These are phyloP conservation scores for Entomobrya proxima DNA, from an alignment of 2,888 invertebrate species.

Conservation along the genomic window DNA sequence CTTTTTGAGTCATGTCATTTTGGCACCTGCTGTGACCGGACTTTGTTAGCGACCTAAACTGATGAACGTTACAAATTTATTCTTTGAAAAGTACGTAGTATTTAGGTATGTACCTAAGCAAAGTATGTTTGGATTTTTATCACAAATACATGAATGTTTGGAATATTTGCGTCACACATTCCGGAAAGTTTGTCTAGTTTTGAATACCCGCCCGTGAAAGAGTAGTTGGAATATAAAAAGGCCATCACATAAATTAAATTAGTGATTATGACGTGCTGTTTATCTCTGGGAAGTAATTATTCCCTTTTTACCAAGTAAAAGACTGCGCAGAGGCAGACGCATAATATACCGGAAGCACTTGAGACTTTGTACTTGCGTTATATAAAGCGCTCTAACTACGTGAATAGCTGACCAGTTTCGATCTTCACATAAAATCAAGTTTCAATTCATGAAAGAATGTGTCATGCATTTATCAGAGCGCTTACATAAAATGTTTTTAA, in stretches of 20 bases:
- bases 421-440: constrained; percentile 31
- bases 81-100: too few species aligned
- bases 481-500: not conserved
- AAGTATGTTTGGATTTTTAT: too few species aligned
- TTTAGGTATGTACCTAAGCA: not conserved
- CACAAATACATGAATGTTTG: too few species aligned
- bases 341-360: not conserved
- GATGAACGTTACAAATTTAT: not conserved
- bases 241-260: not conserved
- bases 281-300: not conserved
- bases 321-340: not conserved
- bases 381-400: not conserved
- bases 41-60: not conserved
- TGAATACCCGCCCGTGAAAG: not conserved
- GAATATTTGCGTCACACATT: not conserved
- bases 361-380: constrained; percentile 5
- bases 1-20: constrained; percentile 9
- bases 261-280: not conserved
- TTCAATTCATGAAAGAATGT: not conserved
- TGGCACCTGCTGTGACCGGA: constrained; percentile 6
- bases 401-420: constrained; percentile 20
- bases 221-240: not conserved
- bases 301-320: not conserved
- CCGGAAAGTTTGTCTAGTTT: not conserved
- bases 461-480: not conserved